Percentiles rank a stretch among this genome's conserved stretches.
Evolutionary conservation across 37 sponge, comb jelly and placozoan genomes (phyloP).

Genomic region (Eunapius fragilis): DNA sequence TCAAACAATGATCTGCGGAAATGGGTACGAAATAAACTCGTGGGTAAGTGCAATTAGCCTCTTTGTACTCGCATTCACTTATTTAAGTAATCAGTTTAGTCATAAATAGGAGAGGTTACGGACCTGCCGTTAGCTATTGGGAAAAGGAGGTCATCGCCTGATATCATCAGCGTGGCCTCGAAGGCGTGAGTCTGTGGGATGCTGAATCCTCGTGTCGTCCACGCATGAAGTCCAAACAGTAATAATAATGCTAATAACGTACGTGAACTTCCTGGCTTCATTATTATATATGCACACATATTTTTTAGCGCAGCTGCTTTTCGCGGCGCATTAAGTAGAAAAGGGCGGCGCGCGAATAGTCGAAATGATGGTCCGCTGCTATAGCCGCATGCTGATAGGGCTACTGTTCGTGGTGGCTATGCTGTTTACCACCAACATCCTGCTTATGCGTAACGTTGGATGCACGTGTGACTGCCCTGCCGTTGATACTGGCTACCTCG

Average conservation of each 20-base stretch:
- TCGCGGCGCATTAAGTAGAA: too few species aligned
- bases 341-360: neutral
- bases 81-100: too few species aligned
- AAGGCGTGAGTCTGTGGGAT: neutral
- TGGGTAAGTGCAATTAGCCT: too few species aligned
- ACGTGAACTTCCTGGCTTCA: neutral
- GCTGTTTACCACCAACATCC: neutral
- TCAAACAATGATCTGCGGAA: neutral
- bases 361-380: neutral
- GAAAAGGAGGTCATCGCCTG: neutral
- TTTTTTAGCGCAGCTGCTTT: neutral
- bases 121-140: neutral
- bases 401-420: neutral
- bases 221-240: neutral
- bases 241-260: neutral
- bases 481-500: neutral
- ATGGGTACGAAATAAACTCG: too few species aligned
- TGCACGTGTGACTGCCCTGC: neutral
- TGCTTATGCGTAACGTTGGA: conserved; percentile 19
- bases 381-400: neutral
- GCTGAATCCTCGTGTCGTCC: neutral
- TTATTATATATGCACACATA: too few species aligned
- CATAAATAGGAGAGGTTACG: too few species aligned
- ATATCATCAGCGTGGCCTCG: neutral
- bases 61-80: too few species aligned